Evolutionary conservation across 2,888 invertebrate genomes (phyloP).

Genomic region (Athetis lepigone): DNA sequence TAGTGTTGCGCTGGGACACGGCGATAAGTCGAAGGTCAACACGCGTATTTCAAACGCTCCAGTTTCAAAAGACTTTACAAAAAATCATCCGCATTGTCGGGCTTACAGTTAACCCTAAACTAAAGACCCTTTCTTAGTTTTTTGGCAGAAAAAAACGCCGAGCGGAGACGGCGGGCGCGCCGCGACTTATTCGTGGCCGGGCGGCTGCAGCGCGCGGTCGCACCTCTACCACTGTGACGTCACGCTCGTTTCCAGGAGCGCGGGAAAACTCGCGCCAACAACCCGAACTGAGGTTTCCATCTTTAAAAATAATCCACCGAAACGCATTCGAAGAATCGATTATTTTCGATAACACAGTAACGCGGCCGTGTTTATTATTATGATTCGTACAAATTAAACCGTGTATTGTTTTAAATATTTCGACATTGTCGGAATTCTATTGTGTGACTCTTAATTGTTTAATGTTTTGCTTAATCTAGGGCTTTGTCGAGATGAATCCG

Average conservation of each 20-base stretch:
- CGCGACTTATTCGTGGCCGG: conserved; percentile 84
- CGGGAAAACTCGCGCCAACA: conserved; percentile 82
- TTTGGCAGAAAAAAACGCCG: conserved; percentile 85
- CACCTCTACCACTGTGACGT: conserved; percentile 69
- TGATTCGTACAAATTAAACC: conserved; percentile 83
- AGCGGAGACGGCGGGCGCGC: conserved; percentile 72
- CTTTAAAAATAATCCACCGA: conserved; percentile 67
- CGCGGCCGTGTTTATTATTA: conserved; percentile 83
- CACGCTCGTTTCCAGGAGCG: conserved; percentile 79
- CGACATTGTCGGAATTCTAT: conserved; percentile 86
- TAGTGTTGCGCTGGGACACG: conserved; percentile 47
- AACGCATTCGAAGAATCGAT: conserved; percentile 70
- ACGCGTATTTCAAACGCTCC: conserved; percentile 68
- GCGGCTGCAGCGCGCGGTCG: conserved; percentile 86
- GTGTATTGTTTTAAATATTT: conserved; percentile 86
- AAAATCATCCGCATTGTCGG: conserved; percentile 76
- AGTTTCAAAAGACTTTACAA: conserved; percentile 67
- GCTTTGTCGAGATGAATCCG: conserved; percentile 79
- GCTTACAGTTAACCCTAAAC: conserved; percentile 86
- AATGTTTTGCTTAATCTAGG: conserved; percentile 81
- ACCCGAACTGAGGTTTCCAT: conserved; percentile 61
- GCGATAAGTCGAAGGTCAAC: conserved; percentile 72
- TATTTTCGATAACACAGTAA: conserved; percentile 78
- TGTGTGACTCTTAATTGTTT: conserved; percentile 85
- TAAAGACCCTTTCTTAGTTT: conserved; percentile 86